phyloP scores from a whole-genome alignment of 2,113 vertebrate genomes.

The Indicator indicator region DNA sequence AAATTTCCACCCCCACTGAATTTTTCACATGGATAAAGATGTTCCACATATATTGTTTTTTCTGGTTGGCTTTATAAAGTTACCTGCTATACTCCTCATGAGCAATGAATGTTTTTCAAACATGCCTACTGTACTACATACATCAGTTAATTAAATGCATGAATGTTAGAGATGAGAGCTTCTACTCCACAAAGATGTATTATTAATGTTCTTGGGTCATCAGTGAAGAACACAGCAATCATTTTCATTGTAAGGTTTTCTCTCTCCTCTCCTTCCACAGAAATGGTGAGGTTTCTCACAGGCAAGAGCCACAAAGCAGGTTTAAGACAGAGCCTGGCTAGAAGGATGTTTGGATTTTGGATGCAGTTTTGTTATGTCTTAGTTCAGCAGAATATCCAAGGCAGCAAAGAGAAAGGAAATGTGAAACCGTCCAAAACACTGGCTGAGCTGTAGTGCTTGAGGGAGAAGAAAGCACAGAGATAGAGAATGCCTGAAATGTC shows the following conservation, averaged over 20 bases:
- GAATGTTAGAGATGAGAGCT: not conserved
- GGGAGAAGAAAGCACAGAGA: slow-evolving; percentile 39
- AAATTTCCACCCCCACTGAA: not conserved
- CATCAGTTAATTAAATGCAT: slow-evolving; percentile 20
- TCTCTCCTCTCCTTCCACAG: not conserved
- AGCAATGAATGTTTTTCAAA: not conserved
- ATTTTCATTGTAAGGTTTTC: slow-evolving; percentile 41
- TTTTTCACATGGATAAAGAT: not conserved
- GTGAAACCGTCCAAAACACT: slow-evolving; percentile 50
- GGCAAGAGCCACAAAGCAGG: slow-evolving; percentile 34
- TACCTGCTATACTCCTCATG: not conserved
- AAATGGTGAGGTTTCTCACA: slow-evolving; percentile 16
- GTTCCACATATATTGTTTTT: not conserved
- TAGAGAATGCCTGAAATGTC: slow-evolving; percentile 65
- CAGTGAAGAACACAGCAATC: not conserved
- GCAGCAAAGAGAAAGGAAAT: slow-evolving; percentile 62
- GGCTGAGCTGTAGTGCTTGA: slow-evolving; percentile 34
- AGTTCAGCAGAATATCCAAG: slow-evolving; percentile 74
- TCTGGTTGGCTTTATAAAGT: not conserved
- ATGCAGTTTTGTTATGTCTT: slow-evolving; percentile 69
- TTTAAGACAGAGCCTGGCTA: slow-evolving; percentile 43
- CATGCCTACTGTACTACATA: not conserved
- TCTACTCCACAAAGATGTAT: slow-evolving; percentile 1
- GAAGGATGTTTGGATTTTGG: slow-evolving; percentile 55
- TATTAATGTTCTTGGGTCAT: slow-evolving; percentile 46